phyloP scores from a whole-genome alignment of 2,797 vertebrate genomes.

The Cetoscarus ocellatus region DNA sequence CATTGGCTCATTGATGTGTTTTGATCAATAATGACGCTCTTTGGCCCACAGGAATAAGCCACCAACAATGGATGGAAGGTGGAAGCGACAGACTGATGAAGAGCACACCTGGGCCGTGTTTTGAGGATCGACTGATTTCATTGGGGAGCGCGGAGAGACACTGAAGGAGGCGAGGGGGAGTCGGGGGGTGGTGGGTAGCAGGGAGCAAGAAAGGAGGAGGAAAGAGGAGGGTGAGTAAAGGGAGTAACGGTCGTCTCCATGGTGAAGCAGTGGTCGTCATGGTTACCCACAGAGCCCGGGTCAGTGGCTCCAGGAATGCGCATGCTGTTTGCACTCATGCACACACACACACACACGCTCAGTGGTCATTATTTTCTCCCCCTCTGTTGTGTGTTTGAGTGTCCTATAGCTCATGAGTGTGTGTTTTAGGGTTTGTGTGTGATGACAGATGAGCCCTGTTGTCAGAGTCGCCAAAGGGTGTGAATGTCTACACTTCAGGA shows the following conservation, averaged over 20 bases:
- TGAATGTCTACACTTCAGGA: constrained; percentile 75
- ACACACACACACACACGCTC: constrained; percentile 26
- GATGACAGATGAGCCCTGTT: constrained; percentile 80
- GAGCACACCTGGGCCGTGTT: constrained; percentile 34
- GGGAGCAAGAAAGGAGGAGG: constrained; percentile 34
- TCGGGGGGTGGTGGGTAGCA: not conserved
- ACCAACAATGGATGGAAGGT: constrained; percentile 1
- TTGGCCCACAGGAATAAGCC: not conserved
- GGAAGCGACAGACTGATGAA: constrained; percentile 27
- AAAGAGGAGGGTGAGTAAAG: constrained; percentile 59
- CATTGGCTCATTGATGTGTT: not conserved
- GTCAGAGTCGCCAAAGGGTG: constrained; percentile 71
- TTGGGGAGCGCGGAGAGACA: constrained; percentile 31
- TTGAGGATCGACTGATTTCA: constrained; percentile 20
- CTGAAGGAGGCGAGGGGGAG: constrained; percentile 31
- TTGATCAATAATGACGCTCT: constrained; percentile 1
- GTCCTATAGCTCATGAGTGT: not conserved
- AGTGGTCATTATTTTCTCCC: constrained; percentile 64
- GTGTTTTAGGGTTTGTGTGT: constrained; percentile 51
- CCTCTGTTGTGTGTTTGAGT: constrained; percentile 28
- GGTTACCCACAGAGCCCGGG: constrained; percentile 85
- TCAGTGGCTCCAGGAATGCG: constrained; percentile 87
- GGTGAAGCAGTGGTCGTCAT: constrained; percentile 85
- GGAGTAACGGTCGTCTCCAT: constrained; percentile 84
- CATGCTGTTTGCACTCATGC: constrained; percentile 77